phyloP scores from a whole-genome alignment of 2,113 vertebrate genomes.

The Barnardius zonarius region DNA sequence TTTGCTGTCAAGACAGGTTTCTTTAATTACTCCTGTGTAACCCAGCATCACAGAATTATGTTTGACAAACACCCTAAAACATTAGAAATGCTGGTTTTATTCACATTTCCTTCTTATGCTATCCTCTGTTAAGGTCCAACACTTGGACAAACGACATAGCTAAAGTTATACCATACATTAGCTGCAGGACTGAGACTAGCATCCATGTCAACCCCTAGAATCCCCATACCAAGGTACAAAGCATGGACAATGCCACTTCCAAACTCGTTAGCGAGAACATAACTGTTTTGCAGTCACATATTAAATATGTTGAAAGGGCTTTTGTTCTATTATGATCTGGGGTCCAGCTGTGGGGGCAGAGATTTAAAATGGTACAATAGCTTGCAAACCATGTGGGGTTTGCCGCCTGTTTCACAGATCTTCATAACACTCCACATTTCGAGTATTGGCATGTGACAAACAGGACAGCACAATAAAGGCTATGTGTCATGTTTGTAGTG shows the following conservation, averaged over 20 bases:
- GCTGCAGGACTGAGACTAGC: background rate
- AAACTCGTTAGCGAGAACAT: background rate
- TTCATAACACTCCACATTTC: background rate
- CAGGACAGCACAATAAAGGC: background rate
- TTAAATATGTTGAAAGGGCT: background rate
- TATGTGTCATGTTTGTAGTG: background rate
- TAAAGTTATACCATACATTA: background rate
- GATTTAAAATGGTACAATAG: background rate
- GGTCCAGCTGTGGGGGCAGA: background rate
- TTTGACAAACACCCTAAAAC: background rate
- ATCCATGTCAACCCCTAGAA: background rate
- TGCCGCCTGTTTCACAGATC: background rate
- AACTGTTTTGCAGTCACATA: background rate
- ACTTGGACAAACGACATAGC: background rate
- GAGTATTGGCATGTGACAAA: slow-evolving; percentile 6
- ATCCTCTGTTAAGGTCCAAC: background rate
- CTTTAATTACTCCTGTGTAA: background rate
- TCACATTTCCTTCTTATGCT: background rate
- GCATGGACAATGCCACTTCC: background rate
- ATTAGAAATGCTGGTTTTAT: background rate
- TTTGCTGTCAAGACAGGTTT: background rate
- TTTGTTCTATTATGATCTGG: slow-evolving; percentile 18
- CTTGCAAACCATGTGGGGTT: background rate
- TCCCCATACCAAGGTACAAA: background rate
- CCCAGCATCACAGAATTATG: background rate